Base-by-base conservation (phyloP, 2,888 invertebrate species). In the Drosophila parthenogenetica region DNA sequence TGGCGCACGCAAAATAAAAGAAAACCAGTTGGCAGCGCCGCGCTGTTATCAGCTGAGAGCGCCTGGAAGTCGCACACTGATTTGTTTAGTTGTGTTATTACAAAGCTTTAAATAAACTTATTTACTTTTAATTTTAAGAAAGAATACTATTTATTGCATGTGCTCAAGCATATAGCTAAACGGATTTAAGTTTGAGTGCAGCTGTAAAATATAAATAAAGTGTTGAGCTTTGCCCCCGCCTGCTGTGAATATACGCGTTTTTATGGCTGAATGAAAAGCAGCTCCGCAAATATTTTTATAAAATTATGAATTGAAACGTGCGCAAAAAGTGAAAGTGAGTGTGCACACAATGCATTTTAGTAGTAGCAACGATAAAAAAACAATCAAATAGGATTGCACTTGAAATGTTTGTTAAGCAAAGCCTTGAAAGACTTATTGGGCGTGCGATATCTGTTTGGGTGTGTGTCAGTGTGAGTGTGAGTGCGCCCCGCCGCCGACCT, bases 401-500 rank as follows among this genome's bases (percentile, higher is more conserved):
- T 55, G 2, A 16, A 45, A 50, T 42, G 25, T 46, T 3, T 46
- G 46, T 13, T 65, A 39, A 66, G 58, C 53, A 46, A 46, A 42
- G 72, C 37, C 68, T 71, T 48, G 32, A 32, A 39, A 49, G 51
- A 43, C 51, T 7, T 17, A 29, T 54, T 42, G 53, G 29, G 49
- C 35, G 55, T 62, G 46, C 43, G 50, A 46, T 58, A 29, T 29
- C 29, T 29, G 29, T 29, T 29, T 29, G 29, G 7, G 35, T 8
- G 11, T 35, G 35, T 11, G 35, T 35, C 8, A 8, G 54, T 45
- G 64, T 54, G 60, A 65, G 48, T 48, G 70, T 60, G 66, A 53
- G 67, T 57, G 45, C 70, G 77, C 77, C 80, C 77, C 81, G 78
- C 84, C 81, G 79, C 84, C 90, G 91, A 91, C 91, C 91, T 92